Base-by-base conservation (phyloP, 2,113 vertebrate species). In the Hiodon alosoides region DNA sequence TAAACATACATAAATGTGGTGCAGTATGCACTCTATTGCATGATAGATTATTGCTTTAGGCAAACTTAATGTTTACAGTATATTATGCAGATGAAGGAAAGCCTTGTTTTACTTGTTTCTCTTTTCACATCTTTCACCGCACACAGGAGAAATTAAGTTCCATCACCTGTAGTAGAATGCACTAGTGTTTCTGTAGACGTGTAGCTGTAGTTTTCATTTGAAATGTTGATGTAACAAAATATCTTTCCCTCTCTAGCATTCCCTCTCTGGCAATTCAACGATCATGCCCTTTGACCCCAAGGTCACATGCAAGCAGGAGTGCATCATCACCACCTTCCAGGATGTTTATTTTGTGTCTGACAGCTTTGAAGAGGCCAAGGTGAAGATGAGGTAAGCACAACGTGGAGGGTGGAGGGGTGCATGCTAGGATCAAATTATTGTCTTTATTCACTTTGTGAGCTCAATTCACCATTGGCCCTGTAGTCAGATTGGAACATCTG, bases 321-420 rank as follows among this genome's bases (percentile, higher is more conserved):
- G 93, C 78, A 89, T 93, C 83, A 95, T 95, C 71, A 95, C 94
- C 75, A 92, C 91, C 72, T 95, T 95, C 81, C 94, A 95, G 80
- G 93, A 95, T 57, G 90, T 94, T 74, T 95, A 95, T 72, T 95
- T 93, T 79, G 86, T 93, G 79, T 94, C 94, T 50, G 93, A 93
- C 79, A 95, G 92, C 79, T 95, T 95, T 88, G 94, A 94, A 86
- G 94, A 95, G 77, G 94, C 94, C 81, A 95, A 94, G 79, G 91
- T 91, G 74, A 94, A 92, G 79, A 94, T 95, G 93, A 93, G 93
- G 94, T 95, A 47, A 7, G 31, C 1, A 5, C n/a, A n/a, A n/a
- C 53, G 14, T 59, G 7, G 47, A 13, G 2, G 1, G 11, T 13
- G 10, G 53, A 47, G 31, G 31, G 31, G 31, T 31, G 31, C 31